These are phyloP conservation scores for Avahi laniger DNA, from an alignment of 2,797 vertebrate species.

Conservation along the genomic window DNA sequence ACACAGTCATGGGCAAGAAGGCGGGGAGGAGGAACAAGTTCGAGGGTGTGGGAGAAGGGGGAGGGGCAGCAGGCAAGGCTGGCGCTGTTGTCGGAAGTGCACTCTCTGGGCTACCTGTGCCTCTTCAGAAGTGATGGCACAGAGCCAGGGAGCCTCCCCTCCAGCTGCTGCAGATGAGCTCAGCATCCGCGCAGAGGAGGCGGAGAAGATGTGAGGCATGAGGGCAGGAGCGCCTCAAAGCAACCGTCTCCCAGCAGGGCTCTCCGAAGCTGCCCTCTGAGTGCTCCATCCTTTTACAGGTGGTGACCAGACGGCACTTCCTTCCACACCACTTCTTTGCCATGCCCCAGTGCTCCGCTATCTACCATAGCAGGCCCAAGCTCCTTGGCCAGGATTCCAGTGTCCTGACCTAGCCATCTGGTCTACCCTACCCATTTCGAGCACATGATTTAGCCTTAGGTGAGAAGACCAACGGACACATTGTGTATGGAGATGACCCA, in stretches of 20 bases:
- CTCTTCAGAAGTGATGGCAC: background rate
- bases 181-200: background rate
- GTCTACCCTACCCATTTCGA: background rate
- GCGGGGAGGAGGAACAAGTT: background rate
- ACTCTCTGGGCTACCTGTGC: background rate
- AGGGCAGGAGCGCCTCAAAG: background rate
- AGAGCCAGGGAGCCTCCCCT: background rate
- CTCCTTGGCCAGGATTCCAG: background rate
- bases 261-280: background rate
- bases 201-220: background rate
- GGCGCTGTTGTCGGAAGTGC: background rate
- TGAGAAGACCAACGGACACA: background rate
- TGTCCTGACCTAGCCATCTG: background rate
- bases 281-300: background rate
- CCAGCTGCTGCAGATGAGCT: slow-evolving; percentile 9
- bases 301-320: background rate
- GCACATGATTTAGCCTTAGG: background rate
- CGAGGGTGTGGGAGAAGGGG: background rate
- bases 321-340: background rate
- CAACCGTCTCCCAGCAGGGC: background rate
- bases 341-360: background rate
- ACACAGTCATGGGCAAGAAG: background rate
- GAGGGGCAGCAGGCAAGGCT: rapidly evolving
- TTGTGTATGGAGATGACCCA: background rate
- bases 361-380: background rate